Evolutionary conservation across 2,797 vertebrate genomes (phyloP).

Genomic region (Helarctos malayanus): DNA sequence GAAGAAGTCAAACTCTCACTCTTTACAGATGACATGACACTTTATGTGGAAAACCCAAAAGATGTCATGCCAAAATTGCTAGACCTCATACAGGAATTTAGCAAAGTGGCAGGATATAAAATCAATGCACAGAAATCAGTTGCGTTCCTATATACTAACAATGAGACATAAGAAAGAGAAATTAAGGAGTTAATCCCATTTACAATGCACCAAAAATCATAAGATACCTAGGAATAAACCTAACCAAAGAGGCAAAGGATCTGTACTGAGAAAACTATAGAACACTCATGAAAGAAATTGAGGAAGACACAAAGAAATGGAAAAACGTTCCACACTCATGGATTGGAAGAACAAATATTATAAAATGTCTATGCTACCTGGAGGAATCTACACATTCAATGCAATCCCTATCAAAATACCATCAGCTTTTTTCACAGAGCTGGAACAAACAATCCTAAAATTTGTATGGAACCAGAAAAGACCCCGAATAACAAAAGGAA

Average conservation of each 20-base stretch:
- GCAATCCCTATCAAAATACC: no score
- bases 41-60: neutral
- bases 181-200: neutral
- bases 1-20: neutral
- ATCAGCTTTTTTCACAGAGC: neutral
- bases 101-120: neutral
- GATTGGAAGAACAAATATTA: neutral
- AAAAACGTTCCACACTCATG: neutral
- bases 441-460: neutral
- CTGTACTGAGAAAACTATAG: neutral
- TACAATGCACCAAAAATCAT: neutral
- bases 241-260: neutral
- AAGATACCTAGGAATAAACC: neutral
- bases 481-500: neutral
- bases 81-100: neutral
- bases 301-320: neutral
- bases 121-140: neutral
- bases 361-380: neutral
- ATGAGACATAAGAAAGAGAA: neutral
- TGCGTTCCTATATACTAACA: neutral
- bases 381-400: no score
- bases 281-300: neutral
- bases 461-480: neutral
- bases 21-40: neutral
- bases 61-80: neutral